Base-by-base conservation (phyloP, 2,888 invertebrate genomes). In the Liopterus haemorrhoidalis region DNA sequence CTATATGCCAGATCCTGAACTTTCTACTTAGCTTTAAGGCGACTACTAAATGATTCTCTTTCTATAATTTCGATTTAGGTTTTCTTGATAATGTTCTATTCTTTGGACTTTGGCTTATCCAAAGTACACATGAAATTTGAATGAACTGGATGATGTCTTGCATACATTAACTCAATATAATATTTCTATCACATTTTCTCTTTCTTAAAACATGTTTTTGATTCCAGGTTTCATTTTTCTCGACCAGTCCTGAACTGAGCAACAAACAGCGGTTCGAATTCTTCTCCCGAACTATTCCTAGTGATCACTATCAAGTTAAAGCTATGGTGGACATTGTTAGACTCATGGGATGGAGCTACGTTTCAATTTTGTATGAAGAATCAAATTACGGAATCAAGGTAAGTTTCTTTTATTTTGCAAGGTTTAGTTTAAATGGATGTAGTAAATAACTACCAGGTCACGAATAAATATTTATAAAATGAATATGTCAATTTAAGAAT, bases 311-410 rank as follows among this genome's bases (percentile, higher is more conserved):
- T 66, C 94, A 95, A 69, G 90, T 89, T 2, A 85, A 90, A 57
- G 94, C 91, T 0, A 95, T 95, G 90, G 91, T 94, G 14, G 91
- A 92, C 63, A 89, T 95, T 54, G 86, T 95, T 11, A 79, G 79
- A 57, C 75, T 76, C 54, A 80, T 95, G 70, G 79, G 81, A 35
- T 95, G 94, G 94, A 90, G 87, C 51, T 95, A 94, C 69, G 86
- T 95, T 14, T 93, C 93, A 39, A 89, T 95, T 56, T 85, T 95
- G 53, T 95, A 94, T 64, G 94, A 95, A 66, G 94, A 95, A 67
- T 92, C 92, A 46, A 93, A 90, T 70, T 95, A 95, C 60, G 94
- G 94, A 5, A 90, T 92, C 51, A 91, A 92, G 82, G 93, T 88
- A 62, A 66, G 67, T 62, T 4, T 30, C 14, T 39, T n/a, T n/a